phyloP scores from a whole-genome alignment of 2,888 invertebrate species.

The Chymomyza procnemis region DNA sequence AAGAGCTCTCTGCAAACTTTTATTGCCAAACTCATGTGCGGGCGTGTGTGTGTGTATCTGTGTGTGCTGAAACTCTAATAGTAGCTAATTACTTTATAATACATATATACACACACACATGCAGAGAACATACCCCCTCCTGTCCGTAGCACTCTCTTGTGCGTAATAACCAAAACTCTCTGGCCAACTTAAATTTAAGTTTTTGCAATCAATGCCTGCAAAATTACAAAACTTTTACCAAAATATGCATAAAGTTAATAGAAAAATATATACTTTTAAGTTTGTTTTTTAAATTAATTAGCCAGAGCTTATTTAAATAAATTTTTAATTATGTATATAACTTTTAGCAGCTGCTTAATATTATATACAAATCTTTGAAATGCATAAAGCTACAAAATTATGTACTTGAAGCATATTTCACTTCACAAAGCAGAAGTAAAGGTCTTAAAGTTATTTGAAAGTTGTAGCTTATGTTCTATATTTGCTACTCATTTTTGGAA shows the following conservation, averaged over 20 bases:
- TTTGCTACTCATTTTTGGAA: no score
- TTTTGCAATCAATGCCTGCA: slow-evolving; percentile 17
- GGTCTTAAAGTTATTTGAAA: no score
- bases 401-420: no score
- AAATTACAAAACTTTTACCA: slow-evolving; percentile 28
- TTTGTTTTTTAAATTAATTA: not conserved
- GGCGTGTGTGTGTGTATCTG: not conserved
- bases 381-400: no score
- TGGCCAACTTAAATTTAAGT: slow-evolving; percentile 13
- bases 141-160: not conserved
- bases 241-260: slow-evolving; percentile 29
- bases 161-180: not conserved
- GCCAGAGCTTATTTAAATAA: not conserved
- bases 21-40: slow-evolving; percentile 16
- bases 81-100: slow-evolving; percentile 55
- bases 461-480: no score
- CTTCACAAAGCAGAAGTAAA: no score
- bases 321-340: not conserved
- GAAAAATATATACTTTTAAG: not conserved
- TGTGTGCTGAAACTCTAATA: slow-evolving; percentile 46
- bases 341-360: not conserved
- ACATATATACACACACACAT: slow-evolving; percentile 23
- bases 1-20: not conserved
- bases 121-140: slow-evolving; percentile 21
- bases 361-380: not conserved